Base-by-base conservation (phyloP, 2,797 vertebrate species). In the Helostoma temminkii region DNA sequence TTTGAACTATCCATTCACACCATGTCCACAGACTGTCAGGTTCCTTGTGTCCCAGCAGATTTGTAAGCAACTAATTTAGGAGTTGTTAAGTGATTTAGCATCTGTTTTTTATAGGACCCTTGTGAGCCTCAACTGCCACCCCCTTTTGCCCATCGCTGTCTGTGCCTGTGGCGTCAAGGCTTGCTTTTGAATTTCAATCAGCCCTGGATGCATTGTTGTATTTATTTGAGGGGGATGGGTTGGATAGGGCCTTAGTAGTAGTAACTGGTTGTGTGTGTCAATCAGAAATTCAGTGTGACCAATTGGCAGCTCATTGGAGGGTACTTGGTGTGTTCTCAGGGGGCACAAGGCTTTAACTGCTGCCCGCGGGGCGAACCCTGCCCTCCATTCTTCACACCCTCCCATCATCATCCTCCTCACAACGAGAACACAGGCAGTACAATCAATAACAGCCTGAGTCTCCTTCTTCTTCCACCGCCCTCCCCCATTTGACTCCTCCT, bases 181-280 rank as follows among this genome's bases (percentile, higher is more conserved):
- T 77, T 6, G 67, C 79, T 78, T 89, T 91, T 93, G 91, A 93
- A 94, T 94, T 92, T 94, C 92, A 93, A 91, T 94, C 91, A 90
- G 88, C 77, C 71, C 64, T 61, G 70, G 70, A 81, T 85, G 79
- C 77, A 83, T 90, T 92, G 88, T 89, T 76, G 59, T 87, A 77
- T 89, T 87, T 84, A 80, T 86, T 54, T 69, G 74, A 72, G 83
- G 82, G 85, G 88, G 88, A 67, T 74, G 90, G 91, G 77, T 61
- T 8, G 24, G 45, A 49, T 22, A 1, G 41, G 63, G 65, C 59
- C 43, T 62, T 62, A 50, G 79, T 21, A 21, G 68, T 64, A 19
- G 81, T 81, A 63, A 75, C 75, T 60, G 80, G 59, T 83, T 79
- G 71, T 83, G 74, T 67, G 70, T 74, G 88, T 88, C 78, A 82